These are phyloP conservation scores for Rhombomys opimus DNA, from an alignment of 2,113 vertebrate species.

Conservation along the genomic window DNA sequence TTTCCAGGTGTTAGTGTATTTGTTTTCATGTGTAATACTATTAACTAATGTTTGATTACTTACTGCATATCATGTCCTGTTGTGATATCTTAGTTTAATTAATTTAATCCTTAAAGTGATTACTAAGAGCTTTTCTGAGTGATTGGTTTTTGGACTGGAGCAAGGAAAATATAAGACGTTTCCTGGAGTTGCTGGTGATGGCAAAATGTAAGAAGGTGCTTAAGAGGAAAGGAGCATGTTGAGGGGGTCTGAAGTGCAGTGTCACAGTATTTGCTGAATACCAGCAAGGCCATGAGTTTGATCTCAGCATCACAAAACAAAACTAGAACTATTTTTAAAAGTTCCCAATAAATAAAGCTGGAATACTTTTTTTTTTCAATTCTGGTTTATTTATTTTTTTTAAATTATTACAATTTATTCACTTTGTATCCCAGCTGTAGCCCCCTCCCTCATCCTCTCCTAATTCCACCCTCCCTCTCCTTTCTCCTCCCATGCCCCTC, in stretches of 20 bases:
- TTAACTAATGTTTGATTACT: background rate
- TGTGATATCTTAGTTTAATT: background rate
- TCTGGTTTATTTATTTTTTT: too few relatives aligned
- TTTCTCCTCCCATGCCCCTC: too few relatives aligned
- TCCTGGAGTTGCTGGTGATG: background rate
- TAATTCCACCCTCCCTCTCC: too few relatives aligned
- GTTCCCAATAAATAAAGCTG: background rate
- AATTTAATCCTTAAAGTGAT: background rate
- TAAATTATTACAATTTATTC: too few relatives aligned
- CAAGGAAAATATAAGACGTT: background rate
- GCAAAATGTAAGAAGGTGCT: background rate
- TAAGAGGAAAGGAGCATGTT: background rate
- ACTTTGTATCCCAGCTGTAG: too few relatives aligned
- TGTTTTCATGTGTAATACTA: background rate
- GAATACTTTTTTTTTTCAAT: background rate
- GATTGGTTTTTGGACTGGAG: background rate
- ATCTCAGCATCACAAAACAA: background rate
- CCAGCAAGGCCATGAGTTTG: background rate
- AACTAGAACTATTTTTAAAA: background rate
- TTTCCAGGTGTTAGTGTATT: background rate
- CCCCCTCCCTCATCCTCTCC: too few relatives aligned
- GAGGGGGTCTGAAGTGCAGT: background rate
- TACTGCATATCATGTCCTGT: background rate
- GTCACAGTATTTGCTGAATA: background rate
- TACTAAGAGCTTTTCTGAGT: background rate